Evolutionary conservation across 1,140 invertebrate genomes (phyloP).

Genomic region (Eubasilissa regina): DNA sequence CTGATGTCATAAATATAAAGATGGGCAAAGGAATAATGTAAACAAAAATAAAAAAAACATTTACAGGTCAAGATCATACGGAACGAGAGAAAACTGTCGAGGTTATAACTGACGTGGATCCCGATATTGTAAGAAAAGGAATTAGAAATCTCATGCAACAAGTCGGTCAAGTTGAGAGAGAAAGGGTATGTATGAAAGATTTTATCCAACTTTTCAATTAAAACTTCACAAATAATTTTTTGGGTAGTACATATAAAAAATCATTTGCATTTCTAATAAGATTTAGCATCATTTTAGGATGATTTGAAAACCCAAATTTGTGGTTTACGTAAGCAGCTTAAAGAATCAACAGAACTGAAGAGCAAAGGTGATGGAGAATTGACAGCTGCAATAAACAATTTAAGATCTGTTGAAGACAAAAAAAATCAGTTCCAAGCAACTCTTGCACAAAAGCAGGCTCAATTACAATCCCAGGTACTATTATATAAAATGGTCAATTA

Average conservation of each 20-base stretch:
- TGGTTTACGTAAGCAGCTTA: slow-evolving; percentile 80
- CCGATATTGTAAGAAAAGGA: slow-evolving; percentile 88
- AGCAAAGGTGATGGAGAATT: slow-evolving; percentile 81
- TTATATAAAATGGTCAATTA: background rate
- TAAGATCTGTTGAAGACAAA: slow-evolving; percentile 83
- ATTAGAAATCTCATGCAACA: slow-evolving; percentile 91
- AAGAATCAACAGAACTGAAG: slow-evolving; percentile 80
- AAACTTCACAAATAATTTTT: no score
- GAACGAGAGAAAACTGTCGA: slow-evolving; percentile 67
- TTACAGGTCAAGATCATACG: slow-evolving; percentile 71
- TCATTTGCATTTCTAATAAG: no score
- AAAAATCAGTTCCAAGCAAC: slow-evolving; percentile 81
- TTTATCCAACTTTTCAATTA: no score
- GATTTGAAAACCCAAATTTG: slow-evolving; percentile 82
- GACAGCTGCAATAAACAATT: slow-evolving; percentile 74
- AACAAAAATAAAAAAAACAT: background rate
- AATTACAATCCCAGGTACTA: slow-evolving; percentile 76
- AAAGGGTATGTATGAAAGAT: slow-evolving; percentile 74
- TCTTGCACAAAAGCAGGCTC: slow-evolving; percentile 80
- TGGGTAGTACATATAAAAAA: no score
- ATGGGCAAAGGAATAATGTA: slow-evolving; percentile 14
- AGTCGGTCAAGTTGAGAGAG: slow-evolving; percentile 89
- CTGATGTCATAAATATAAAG: background rate
- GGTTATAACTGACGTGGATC: slow-evolving; percentile 84
- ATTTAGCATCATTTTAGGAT: slow-evolving; percentile 71